Conservation (phyloP, 2,888 invertebrate genomes). For the Nephrotoma flavescens region DNA sequence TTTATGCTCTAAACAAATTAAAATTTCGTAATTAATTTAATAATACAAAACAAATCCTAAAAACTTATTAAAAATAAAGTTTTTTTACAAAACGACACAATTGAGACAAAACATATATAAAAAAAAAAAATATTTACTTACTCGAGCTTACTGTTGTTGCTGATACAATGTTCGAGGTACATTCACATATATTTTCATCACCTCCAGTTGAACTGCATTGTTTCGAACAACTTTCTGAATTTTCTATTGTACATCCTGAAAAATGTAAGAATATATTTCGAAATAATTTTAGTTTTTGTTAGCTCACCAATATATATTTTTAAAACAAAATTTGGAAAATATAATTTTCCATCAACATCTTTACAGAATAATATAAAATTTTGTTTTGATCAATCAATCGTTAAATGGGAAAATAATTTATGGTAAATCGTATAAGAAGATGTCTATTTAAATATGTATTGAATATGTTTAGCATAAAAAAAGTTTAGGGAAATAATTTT, state of each 20-base stretch:
- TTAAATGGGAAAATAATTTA: not conserved
- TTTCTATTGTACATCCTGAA: conserved; percentile 7
- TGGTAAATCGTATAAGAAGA: not conserved
- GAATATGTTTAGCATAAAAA: not conserved
- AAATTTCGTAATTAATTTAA: not conserved
- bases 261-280: not conserved
- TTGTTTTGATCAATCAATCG: not conserved
- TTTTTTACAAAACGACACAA: not conserved
- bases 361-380: not conserved
- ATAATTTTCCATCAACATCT: not conserved
- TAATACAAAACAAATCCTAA: not conserved
- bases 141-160: conserved; percentile 1
- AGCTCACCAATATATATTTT: not conserved
- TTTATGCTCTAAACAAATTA: not conserved
- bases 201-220: conserved; percentile 6
- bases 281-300: not conserved
- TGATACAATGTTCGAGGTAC: not conserved
- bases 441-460: not conserved
- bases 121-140: conserved; percentile 2
- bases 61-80: not conserved
- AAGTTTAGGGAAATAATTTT: not conserved
- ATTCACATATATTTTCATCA: conserved; percentile 8
- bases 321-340: not conserved
- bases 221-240: conserved; percentile 4
- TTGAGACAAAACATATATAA: not conserved